Evolutionary conservation across 2,797 vertebrate genomes (phyloP).

Genomic region (Pipistrellus nathusii): DNA sequence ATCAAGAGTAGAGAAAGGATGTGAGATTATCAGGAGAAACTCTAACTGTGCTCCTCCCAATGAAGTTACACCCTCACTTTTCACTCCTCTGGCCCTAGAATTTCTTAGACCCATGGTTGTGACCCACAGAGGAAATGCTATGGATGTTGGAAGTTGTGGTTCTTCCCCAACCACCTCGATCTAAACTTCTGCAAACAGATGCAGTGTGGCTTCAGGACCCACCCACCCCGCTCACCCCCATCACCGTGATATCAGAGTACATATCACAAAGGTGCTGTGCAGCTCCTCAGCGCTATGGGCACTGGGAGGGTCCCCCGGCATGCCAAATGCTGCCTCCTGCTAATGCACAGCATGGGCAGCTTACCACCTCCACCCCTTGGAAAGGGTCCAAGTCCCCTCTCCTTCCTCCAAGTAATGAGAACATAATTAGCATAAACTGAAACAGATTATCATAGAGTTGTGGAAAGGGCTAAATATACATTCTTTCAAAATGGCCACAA

Average conservation of each 20-base stretch:
- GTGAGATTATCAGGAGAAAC: neutral
- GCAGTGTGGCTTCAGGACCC: neutral
- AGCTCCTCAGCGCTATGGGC: neutral
- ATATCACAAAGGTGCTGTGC: neutral
- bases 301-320: neutral
- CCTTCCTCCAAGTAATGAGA: slow-evolving; percentile 60
- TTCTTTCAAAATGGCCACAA: slow-evolving; percentile 52
- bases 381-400: slow-evolving; percentile 50
- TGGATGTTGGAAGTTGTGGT: neutral
- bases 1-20: neutral
- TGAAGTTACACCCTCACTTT: neutral
- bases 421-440: slow-evolving; percentile 58
- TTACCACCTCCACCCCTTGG: neutral
- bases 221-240: neutral
- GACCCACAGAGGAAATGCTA: neutral
- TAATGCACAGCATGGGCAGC: neutral
- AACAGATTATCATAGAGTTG: slow-evolving; percentile 42
- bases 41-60: neutral
- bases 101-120: neutral
- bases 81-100: neutral
- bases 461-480: slow-evolving; percentile 30
- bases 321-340: neutral
- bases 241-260: neutral
- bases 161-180: neutral
- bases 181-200: neutral